Conservation (phyloP, 2,888 invertebrate genomes). For the Dorcus parallelipipedus region DNA sequence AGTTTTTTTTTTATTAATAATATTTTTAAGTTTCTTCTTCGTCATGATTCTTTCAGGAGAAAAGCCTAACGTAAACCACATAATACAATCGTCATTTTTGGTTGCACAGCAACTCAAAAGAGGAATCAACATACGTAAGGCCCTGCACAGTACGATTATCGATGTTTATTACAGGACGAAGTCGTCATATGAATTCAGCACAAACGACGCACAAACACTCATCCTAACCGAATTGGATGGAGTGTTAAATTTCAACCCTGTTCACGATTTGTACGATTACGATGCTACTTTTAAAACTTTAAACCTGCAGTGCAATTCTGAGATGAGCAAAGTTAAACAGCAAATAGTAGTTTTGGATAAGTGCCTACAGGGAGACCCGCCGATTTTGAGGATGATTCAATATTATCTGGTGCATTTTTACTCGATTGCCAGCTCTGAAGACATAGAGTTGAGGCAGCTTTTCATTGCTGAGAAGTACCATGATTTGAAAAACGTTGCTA, state of each 20-base stretch:
- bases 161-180: slow-evolving; percentile 58
- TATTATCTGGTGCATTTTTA: slow-evolving; percentile 48
- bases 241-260: slow-evolving; percentile 14
- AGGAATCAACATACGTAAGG: slow-evolving; percentile 56
- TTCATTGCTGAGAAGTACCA: slow-evolving; percentile 10
- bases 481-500: neutral
- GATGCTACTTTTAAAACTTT: slow-evolving; percentile 44
- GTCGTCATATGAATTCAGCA: slow-evolving; percentile 35
- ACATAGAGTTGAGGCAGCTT: slow-evolving; percentile 40
- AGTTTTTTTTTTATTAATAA: slow-evolving; percentile 7
- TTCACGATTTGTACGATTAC: slow-evolving; percentile 29
- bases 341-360: slow-evolving; percentile 48
- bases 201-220: slow-evolving; percentile 50
- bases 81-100: slow-evolving; percentile 63
- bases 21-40: slow-evolving; percentile 18
- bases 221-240: slow-evolving; percentile 51
- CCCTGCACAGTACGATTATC: slow-evolving; percentile 57
- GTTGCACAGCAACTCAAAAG: slow-evolving; percentile 62
- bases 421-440: slow-evolving; percentile 42
- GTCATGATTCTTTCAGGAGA: slow-evolving; percentile 51
- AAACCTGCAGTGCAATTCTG: slow-evolving; percentile 54
- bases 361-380: neutral
- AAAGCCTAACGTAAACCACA: slow-evolving; percentile 59
- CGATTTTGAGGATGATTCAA: slow-evolving; percentile 7
- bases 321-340: slow-evolving; percentile 55